A percentile compares a stretch with the other conserved stretches of the same genome.
These are phyloP conservation scores for Porites divaricata DNA, from an alignment of 92 coral and sea anemone genomes.

Conservation along the genomic window DNA sequence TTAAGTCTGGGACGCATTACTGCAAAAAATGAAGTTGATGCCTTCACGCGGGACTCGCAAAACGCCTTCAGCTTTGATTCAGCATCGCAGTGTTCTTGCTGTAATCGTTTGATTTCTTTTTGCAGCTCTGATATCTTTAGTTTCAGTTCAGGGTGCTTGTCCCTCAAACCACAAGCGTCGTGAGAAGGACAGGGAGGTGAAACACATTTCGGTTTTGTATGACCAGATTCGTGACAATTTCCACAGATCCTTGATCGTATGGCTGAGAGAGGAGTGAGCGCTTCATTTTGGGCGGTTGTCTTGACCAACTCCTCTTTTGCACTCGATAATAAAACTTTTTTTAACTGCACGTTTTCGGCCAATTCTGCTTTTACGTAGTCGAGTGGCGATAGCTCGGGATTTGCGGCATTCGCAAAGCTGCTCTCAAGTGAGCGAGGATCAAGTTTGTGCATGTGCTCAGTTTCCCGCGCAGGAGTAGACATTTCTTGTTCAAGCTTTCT, in stretches of 20 bases:
- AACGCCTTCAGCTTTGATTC: constrained; percentile 63
- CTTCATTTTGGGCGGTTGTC: constrained; percentile 44
- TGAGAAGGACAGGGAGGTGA: constrained; percentile 50
- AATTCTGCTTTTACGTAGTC: constrained; percentile 46
- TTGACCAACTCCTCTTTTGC: constrained; percentile 54
- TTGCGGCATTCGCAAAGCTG: constrained; percentile 31
- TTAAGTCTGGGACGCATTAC: constrained; percentile 64
- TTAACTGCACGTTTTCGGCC: constrained; percentile 37
- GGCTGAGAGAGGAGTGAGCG: constrained; percentile 52
- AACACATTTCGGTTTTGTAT: constrained; percentile 53
- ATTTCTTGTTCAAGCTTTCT: constrained; percentile 18
- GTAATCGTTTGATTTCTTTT: constrained; percentile 42
- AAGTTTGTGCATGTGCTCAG: constrained; percentile 15
- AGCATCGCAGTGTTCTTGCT: constrained; percentile 42
- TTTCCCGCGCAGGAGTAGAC: constrained; percentile 19
- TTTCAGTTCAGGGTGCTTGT: constrained; percentile 63
- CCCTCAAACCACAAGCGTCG: constrained; percentile 58
- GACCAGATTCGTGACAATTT: constrained; percentile 68
- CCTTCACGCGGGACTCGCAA: constrained; percentile 50
- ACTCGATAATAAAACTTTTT: constrained; percentile 44
- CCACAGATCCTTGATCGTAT: constrained; percentile 52
- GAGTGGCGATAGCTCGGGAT: constrained; percentile 27
- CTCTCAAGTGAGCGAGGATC: constrained; percentile 40
- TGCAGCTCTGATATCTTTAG: constrained; percentile 49
- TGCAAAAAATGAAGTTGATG: constrained; percentile 42